Base-by-base conservation (phyloP, 2,797 vertebrate species). In the Sternotherus odoratus region DNA sequence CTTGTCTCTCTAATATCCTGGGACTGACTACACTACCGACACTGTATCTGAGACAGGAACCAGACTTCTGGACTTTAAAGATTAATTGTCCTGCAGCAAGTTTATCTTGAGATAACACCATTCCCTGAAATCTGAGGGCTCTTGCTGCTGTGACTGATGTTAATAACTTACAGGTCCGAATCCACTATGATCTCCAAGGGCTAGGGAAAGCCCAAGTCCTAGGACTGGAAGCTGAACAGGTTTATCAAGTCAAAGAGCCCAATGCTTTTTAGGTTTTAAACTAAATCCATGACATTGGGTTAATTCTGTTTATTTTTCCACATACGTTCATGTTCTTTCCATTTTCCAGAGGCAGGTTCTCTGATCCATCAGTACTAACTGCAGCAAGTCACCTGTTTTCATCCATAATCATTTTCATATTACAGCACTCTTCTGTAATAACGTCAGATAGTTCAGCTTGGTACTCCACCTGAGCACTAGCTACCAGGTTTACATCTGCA, bases 281-380 rank as follows among this genome's bases (percentile, higher is more conserved):
- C 87, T 24, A 89, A 85, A 88, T 30, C 26, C 77, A 66, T 86
- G 82, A 30, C 60, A 43, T 30, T 72, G 78, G 86, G 83, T 93
- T 95, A 93, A 48, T 83, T 39, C 87, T 81, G 83, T 85, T 84
- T 90, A 4, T 69, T 83, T 87, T 85, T 87, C 85, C 92, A 94
- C 2, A 33, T 24, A 36, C 54, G 88, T 56, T 30, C 19, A 87
- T 9, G 92, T 83, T 86, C 91, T 51, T 96, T 90, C 92, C 56
- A 36, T 54, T 75, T 95, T 46, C 95, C 95, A 93, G 74, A 92
- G 92, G 92, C 85, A 94, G 86, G 54, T 33, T 95, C 96, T 97
- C 97, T 95, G 96, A 97, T 85, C 91, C 94, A 93, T 95, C 95
- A 97, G 85, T 24, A 80, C 85, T 15, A 2, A 89, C 49, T 33